Conservation (phyloP, 2,113 vertebrate genomes). For the Suncus etruscus region DNA sequence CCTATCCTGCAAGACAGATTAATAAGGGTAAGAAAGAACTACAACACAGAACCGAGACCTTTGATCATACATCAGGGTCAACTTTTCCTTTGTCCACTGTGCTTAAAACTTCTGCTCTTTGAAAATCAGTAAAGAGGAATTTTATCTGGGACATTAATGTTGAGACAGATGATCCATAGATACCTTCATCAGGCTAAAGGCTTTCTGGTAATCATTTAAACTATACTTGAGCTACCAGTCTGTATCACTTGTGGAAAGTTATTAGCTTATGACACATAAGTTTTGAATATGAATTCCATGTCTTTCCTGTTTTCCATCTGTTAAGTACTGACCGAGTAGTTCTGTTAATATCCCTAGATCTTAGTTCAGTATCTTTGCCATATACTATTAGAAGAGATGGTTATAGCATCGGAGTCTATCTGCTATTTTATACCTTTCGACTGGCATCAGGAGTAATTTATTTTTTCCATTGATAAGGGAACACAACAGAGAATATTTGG, state of each 20-base stretch:
- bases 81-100: neutral
- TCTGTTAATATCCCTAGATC: neutral
- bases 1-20: neutral
- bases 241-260: conserved; percentile 47
- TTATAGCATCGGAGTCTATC: neutral
- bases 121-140: neutral
- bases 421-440: neutral
- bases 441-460: neutral
- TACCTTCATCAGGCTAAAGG: neutral
- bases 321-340: conserved; percentile 50
- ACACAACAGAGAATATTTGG: neutral
- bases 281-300: conserved; percentile 53
- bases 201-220: conserved; percentile 39
- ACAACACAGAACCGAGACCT: neutral
- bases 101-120: neutral
- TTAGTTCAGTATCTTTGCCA: conserved; percentile 16
- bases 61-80: neutral
- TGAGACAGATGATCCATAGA: neutral
- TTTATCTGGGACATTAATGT: neutral
- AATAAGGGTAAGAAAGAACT: too few species aligned
- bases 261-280: conserved; percentile 21
- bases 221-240: conserved; percentile 41
- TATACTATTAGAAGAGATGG: neutral
- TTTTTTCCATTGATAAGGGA: neutral
- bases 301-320: conserved; percentile 40